Percentiles rank a stretch among this genome's conserved stretches.
Conservation (phyloP, 2,113 vertebrate genomes). For the Phylloscopus trochilus region DNA sequence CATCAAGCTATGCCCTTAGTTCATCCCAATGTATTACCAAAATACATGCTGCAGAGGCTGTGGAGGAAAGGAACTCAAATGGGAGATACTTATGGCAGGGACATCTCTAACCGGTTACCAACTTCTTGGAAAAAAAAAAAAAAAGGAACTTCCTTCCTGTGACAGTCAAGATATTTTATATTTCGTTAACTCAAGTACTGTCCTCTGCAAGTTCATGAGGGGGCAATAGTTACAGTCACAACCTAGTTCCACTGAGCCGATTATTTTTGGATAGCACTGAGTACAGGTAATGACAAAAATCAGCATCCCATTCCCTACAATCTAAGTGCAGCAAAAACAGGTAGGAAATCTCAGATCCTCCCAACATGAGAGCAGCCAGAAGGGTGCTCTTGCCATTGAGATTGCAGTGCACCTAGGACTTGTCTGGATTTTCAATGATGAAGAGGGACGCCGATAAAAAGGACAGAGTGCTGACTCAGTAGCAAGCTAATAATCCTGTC, state of each 20-base stretch:
- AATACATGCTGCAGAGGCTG: background rate
- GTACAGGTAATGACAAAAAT: background rate
- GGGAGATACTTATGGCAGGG: background rate
- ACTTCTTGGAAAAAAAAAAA: background rate
- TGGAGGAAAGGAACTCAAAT: background rate
- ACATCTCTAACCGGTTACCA: background rate
- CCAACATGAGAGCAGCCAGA: background rate
- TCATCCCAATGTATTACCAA: background rate
- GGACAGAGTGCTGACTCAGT: background rate
- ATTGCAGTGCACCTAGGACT: background rate
- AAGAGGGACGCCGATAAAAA: background rate
- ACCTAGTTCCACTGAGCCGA: background rate
- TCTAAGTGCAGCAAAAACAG: background rate
- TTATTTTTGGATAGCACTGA: background rate
- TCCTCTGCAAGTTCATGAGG: background rate
- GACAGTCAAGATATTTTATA: background rate
- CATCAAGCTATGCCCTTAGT: background rate
- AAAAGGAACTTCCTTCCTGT: background rate
- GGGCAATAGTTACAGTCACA: background rate
- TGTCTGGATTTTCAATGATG: background rate
- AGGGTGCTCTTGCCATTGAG: background rate
- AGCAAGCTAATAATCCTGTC: background rate
- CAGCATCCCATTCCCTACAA: background rate
- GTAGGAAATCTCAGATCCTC: background rate
- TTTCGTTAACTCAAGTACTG: background rate